These are phyloP conservation scores for Phataginus tricuspis DNA, from an alignment of 2,797 vertebrate species.

Conservation along the genomic window DNA sequence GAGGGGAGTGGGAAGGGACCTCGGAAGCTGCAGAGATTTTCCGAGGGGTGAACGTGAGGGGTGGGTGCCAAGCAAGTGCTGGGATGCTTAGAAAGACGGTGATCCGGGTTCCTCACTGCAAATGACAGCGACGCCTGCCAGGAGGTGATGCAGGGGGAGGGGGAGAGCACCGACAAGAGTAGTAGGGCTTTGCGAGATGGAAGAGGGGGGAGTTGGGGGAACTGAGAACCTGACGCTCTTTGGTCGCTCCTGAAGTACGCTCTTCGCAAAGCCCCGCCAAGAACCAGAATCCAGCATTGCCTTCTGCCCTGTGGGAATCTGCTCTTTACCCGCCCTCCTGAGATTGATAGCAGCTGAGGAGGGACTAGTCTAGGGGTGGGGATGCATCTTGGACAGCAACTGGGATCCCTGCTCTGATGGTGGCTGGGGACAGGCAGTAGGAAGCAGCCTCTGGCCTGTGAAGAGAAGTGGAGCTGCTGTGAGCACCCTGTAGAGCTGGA, in stretches of 20 bases:
- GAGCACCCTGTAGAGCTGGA: not conserved
- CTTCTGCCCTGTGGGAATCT: not conserved
- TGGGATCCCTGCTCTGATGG: not conserved
- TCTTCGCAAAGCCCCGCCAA: not conserved
- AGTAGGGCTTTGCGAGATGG: too few species aligned
- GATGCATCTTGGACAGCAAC: not conserved
- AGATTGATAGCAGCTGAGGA: not conserved
- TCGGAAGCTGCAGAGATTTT: not conserved
- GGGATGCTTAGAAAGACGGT: not conserved
- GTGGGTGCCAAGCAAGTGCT: not conserved
- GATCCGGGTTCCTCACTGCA: not conserved
- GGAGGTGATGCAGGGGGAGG: not conserved
- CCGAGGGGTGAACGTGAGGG: not conserved
- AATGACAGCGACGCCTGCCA: not conserved
- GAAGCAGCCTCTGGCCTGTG: not conserved
- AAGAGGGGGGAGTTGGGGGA: rapidly evolving
- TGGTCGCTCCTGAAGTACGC: not conserved
- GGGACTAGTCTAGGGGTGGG: not conserved
- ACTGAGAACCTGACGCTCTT: not conserved
- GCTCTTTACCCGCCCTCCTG: not conserved
- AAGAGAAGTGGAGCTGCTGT: not conserved
- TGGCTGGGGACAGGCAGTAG: not conserved
- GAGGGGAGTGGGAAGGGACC: rapidly evolving
- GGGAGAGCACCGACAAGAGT: rapidly evolving
- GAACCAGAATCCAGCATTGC: not conserved